Percentiles rank a stretch among this genome's conserved stretches.
Conservation (phyloP, 2,113 vertebrate species). For the Polyodon spathula region DNA sequence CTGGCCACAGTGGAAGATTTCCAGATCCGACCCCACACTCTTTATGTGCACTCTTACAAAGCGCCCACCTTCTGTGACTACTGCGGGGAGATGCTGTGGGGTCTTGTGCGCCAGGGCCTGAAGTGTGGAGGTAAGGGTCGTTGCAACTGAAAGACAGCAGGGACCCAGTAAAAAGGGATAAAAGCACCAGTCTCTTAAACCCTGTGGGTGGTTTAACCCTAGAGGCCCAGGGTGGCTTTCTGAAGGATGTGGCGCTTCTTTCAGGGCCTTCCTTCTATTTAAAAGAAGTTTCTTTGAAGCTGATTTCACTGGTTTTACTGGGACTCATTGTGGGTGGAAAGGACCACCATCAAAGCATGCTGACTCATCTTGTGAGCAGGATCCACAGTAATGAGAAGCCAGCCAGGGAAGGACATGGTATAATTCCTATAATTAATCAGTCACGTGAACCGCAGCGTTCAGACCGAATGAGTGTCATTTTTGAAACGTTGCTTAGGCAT, state of each 20-base stretch:
- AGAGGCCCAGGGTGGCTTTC: not conserved
- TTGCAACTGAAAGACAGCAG: not conserved
- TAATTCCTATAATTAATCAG: too few relatives aligned
- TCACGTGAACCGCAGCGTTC: too few relatives aligned
- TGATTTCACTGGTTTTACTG: slow-evolving; percentile 19
- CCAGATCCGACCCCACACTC: slow-evolving; percentile 94
- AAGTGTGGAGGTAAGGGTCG: slow-evolving; percentile 88
- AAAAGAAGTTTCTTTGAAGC: slow-evolving; percentile 27
- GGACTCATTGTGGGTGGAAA: slow-evolving; percentile 14
- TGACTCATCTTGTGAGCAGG: slow-evolving; percentile 5
- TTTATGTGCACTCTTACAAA: slow-evolving; percentile 97
- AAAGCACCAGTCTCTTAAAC: not conserved
- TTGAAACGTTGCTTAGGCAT: too few relatives aligned
- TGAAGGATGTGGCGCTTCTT: slow-evolving; percentile 19
- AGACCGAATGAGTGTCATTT: too few relatives aligned
- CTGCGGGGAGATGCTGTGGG: slow-evolving; percentile 98
- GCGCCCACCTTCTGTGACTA: slow-evolving; percentile 98
- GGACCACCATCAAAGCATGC: slow-evolving; percentile 17
- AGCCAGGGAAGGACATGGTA: too few relatives aligned
- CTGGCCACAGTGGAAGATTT: slow-evolving; percentile 95
- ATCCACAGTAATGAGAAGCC: too few relatives aligned
- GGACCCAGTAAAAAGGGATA: slow-evolving; percentile 1
- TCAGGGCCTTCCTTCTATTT: slow-evolving; percentile 18
- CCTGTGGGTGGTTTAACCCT: slow-evolving; percentile 2
- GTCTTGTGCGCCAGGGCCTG: slow-evolving; percentile 91